phyloP scores from a whole-genome alignment of 2,888 invertebrate species.

The Rhabditoides inermis region DNA sequence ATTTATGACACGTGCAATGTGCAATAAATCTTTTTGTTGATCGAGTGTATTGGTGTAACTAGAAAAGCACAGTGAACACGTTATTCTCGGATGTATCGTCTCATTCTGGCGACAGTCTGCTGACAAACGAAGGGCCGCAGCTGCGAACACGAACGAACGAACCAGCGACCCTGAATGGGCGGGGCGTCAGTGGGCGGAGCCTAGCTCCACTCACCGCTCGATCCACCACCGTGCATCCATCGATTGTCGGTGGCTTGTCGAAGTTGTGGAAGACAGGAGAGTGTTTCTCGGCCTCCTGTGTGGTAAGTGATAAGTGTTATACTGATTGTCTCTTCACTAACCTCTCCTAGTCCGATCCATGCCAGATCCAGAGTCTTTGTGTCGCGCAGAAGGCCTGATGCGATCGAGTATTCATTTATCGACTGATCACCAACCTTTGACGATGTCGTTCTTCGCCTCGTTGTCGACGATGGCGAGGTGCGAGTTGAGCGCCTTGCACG shows the following conservation, averaged over 20 bases:
- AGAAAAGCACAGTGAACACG: no score
- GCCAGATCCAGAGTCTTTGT: slow-evolving; percentile 20
- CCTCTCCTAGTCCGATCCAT: slow-evolving; percentile 37
- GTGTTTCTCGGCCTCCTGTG: slow-evolving; percentile 10
- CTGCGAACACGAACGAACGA: slow-evolving; percentile 25
- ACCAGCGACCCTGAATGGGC: slow-evolving; percentile 29
- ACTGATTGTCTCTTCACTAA: neutral
- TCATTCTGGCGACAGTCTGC: no score
- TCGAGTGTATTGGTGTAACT: no score
- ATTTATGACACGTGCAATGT: no score
- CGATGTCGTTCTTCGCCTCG: slow-evolving; percentile 26
- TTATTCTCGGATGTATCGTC: no score
- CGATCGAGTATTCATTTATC: neutral
- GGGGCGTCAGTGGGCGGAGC: neutral
- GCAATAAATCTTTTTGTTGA: no score
- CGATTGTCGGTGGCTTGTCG: slow-evolving; percentile 21
- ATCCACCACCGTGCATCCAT: slow-evolving; percentile 21
- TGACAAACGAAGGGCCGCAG: slow-evolving; percentile 30
- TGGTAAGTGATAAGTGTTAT: slow-evolving; percentile 4
- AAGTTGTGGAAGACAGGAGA: slow-evolving; percentile 23
- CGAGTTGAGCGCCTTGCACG: slow-evolving; percentile 26
- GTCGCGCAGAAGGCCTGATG: slow-evolving; percentile 14
- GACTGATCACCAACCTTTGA: slow-evolving; percentile 13
- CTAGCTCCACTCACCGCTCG: neutral
- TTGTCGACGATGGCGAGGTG: slow-evolving; percentile 31